These are phyloP conservation scores for Silurus glanis DNA, from an alignment of 2,113 vertebrate genomes.

Conservation along the genomic window DNA sequence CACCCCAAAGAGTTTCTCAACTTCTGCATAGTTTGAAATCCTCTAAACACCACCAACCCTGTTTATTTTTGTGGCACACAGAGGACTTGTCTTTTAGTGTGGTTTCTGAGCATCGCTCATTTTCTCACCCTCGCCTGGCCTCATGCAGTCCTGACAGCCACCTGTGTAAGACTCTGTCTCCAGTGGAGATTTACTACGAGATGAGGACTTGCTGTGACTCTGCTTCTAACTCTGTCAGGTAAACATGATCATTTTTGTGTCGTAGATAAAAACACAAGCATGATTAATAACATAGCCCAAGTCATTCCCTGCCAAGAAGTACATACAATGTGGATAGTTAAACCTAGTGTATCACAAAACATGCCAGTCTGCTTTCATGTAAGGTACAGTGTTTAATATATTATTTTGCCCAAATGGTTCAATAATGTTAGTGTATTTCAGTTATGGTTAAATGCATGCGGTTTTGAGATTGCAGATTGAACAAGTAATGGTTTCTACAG, in stretches of 20 bases:
- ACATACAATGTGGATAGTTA: conserved; percentile 82
- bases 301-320: conserved; percentile 83
- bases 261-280: neutral
- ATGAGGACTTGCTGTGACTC: conserved; percentile 83
- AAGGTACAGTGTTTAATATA: conserved; percentile 69
- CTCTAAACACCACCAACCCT: neutral
- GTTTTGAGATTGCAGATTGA: neutral
- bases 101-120: conserved; percentile 73
- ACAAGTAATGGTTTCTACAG: neutral
- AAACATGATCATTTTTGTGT: neutral
- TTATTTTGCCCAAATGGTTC: neutral
- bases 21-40: neutral
- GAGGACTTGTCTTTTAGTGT: conserved; percentile 72
- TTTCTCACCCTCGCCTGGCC: conserved; percentile 80
- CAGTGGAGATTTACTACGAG: conserved; percentile 83
- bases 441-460: conserved; percentile 4
- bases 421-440: neutral
- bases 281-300: conserved; percentile 71
- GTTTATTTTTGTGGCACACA: conserved; percentile 8
- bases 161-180: conserved; percentile 77
- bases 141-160: conserved; percentile 82
- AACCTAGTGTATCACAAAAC: conserved; percentile 80
- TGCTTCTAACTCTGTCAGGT: conserved; percentile 85
- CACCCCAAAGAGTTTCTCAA: neutral
- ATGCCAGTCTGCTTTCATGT: conserved; percentile 78